Evolutionary conservation across 2,797 vertebrate genomes (phyloP).

Genomic region (Chromis chromis): DNA sequence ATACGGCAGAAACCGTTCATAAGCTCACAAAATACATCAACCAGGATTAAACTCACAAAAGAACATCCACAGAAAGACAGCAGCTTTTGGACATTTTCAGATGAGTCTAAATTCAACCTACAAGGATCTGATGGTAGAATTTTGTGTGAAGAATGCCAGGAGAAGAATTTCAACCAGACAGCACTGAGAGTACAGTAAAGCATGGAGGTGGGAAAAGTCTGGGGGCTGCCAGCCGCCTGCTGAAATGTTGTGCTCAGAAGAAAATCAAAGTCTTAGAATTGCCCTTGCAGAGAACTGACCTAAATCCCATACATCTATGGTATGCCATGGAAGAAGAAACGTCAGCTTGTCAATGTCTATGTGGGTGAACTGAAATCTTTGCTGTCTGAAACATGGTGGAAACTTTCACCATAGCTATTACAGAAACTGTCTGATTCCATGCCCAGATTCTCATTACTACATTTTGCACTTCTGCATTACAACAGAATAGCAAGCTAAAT

Average conservation of each 20-base stretch:
- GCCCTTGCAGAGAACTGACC: background rate
- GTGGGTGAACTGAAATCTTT: background rate
- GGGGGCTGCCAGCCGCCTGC: background rate
- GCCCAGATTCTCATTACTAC: background rate
- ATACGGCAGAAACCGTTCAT: background rate
- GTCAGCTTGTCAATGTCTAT: background rate
- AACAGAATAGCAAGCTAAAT: background rate
- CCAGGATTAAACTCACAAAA: background rate
- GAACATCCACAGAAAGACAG: background rate
- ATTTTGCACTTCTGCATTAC: too few species aligned
- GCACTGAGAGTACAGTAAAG: background rate
- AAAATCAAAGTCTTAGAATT: background rate
- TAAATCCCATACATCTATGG: background rate
- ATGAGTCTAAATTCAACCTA: background rate
- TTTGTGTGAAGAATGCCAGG: background rate
- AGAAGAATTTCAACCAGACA: slow-evolving; percentile 3
- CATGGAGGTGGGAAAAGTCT: background rate
- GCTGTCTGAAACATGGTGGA: background rate
- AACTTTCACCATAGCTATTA: background rate
- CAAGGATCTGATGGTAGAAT: background rate
- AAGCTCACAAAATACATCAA: background rate
- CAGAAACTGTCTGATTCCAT: background rate
- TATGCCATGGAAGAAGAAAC: background rate
- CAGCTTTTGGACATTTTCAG: background rate
- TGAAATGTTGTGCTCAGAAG: background rate